Evolutionary conservation across 2,797 vertebrate species (phyloP).

Genomic region (Coccyzus lansbergi): DNA sequence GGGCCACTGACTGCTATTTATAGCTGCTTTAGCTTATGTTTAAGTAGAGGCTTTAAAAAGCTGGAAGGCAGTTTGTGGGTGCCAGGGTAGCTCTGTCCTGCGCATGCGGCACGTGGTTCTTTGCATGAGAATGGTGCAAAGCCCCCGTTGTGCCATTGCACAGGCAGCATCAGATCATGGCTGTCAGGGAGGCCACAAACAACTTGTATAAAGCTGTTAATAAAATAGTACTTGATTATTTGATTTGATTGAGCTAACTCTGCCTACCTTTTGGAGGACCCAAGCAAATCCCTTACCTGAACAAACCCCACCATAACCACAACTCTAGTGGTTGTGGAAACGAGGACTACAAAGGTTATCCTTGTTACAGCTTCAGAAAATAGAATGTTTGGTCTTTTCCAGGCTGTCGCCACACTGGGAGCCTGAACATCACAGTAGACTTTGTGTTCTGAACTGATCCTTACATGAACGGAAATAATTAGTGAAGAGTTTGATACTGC

Average conservation of each 20-base stretch:
- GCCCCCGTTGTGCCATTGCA: not conserved
- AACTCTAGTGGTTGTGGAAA: not conserved
- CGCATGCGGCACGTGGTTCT: rapidly evolving
- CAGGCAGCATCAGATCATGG: not conserved
- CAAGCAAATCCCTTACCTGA: not conserved
- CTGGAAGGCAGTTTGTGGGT: not conserved
- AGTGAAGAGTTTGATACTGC: not conserved
- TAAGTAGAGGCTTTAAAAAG: slow-evolving; percentile 10
- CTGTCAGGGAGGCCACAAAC: not conserved
- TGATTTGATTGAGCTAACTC: not conserved
- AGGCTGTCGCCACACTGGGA: not conserved
- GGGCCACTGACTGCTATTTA: slow-evolving; percentile 6
- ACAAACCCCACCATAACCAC: not conserved
- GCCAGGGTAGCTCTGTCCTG: not conserved
- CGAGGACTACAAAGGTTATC: not conserved
- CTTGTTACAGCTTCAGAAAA: not conserved
- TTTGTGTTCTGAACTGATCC: not conserved
- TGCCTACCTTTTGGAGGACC: not conserved
- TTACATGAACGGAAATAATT: not conserved
- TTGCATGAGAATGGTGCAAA: not conserved
- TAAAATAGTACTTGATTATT: not conserved
- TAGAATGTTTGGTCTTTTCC: not conserved
- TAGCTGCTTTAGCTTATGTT: not conserved
- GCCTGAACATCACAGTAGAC: not conserved
- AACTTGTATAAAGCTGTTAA: not conserved